Conservation (phyloP, 2,888 invertebrate genomes). For the Cistogaster globosa region DNA sequence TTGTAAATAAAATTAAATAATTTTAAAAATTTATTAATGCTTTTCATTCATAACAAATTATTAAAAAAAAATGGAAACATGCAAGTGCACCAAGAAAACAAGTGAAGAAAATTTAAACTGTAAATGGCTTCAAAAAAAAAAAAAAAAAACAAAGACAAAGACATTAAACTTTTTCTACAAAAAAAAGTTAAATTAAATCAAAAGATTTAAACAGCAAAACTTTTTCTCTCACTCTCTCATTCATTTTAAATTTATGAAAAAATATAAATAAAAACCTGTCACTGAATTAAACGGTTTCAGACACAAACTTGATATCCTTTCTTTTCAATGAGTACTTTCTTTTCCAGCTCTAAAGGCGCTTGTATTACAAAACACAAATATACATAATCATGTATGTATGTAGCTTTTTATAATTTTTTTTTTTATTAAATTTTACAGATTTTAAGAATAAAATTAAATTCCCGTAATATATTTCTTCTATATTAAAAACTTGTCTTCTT, state of each 20-base stretch:
- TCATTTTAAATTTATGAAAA: not conserved
- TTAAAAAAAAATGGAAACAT: not conserved
- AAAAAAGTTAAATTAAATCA: conserved; percentile 11
- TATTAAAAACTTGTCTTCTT: conserved; percentile 51
- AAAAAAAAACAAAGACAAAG: conserved; percentile 19
- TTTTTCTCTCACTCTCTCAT: not conserved
- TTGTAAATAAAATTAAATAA: conserved; percentile 60
- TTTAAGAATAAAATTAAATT: conserved; percentile 52
- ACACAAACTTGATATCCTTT: conserved; percentile 46
- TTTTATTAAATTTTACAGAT: conserved; percentile 17
- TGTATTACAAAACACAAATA: too few relatives aligned
- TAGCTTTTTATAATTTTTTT: not conserved
- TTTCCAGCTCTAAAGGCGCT: conserved; percentile 23
- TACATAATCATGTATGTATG: not conserved
- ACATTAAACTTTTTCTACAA: conserved; percentile 20
- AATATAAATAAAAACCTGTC: conserved; percentile 23
- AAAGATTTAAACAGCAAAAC: conserved; percentile 46
- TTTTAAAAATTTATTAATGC: conserved; percentile 64
- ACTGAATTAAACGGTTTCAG: conserved; percentile 42
- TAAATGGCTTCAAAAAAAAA: too few relatives aligned
- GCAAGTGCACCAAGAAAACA: not conserved
- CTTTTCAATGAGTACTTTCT: conserved; percentile 55
- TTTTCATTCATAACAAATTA: conserved; percentile 44
- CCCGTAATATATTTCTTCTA: conserved; percentile 47
- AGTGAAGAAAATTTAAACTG: not conserved